A percentile compares a stretch with the other conserved stretches of the same genome.
Conservation (phyloP, 2,797 vertebrate species). For the Hippopotamyrus pictus region DNA sequence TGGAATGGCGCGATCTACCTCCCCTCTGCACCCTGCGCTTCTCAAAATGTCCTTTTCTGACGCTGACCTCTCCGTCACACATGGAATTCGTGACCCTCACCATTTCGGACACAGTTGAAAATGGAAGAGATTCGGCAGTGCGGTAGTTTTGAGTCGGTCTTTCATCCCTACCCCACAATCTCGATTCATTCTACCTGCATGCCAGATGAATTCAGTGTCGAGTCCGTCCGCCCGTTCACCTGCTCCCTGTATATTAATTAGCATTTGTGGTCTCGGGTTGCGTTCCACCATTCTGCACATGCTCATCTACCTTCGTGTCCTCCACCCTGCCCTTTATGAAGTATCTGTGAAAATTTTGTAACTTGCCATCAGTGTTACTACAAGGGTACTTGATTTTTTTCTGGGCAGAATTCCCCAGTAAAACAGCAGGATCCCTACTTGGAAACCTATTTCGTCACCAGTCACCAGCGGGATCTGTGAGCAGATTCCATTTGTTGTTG, state of each 20-base stretch:
- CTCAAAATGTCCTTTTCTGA: not conserved
- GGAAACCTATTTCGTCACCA: not conserved
- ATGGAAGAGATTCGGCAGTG: not conserved
- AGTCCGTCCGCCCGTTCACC: not conserved
- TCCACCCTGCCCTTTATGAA: not conserved
- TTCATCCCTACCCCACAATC: not conserved
- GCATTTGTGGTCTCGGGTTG: not conserved
- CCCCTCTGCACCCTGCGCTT: constrained; percentile 13
- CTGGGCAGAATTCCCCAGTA: not conserved
- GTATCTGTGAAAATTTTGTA: not conserved
- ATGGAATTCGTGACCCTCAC: not conserved
- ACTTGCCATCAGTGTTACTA: not conserved
- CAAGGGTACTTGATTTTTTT: not conserved
- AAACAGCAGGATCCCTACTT: not conserved
- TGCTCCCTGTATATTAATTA: not conserved
- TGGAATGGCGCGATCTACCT: constrained; percentile 1
- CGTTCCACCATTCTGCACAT: not conserved
- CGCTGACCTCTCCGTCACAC: not conserved
- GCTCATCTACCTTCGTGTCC: not conserved
- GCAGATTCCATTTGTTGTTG: not conserved
- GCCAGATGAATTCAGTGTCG: not conserved
- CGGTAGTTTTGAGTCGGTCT: not conserved
- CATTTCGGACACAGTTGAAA: not conserved
- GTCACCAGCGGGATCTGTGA: not conserved
- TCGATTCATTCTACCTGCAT: not conserved